A percentile compares a stretch with the other conserved stretches of the same genome.
Evolutionary conservation across 64 coral and sea anemone species (phyloP).

Genomic region (Pocillopora damicornis): DNA sequence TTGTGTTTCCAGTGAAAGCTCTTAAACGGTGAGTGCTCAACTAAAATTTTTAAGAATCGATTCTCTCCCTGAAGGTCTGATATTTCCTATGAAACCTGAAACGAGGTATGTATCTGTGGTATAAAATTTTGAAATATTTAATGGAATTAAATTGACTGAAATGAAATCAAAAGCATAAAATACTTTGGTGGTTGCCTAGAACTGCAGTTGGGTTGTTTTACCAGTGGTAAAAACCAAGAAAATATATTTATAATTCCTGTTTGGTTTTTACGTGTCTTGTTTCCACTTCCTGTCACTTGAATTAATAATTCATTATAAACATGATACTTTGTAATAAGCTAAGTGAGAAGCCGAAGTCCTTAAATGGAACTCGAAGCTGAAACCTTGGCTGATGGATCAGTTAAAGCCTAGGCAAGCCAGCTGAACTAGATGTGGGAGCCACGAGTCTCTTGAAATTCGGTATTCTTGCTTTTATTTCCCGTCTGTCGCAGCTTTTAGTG

Average conservation of each 20-base stretch:
- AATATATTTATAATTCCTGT: neutral
- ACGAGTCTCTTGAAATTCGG: neutral
- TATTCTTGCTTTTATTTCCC: constrained; percentile 4
- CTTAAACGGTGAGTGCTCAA: neutral
- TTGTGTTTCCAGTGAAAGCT: neutral
- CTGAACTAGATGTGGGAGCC: neutral
- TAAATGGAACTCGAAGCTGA: neutral
- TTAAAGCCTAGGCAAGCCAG: constrained; percentile 29
- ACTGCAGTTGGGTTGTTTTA: constrained; percentile 19
- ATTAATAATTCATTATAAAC: constrained; percentile 16
- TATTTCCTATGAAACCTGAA: neutral
- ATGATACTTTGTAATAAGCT: constrained; percentile 4
- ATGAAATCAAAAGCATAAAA: neutral
- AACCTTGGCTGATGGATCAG: neutral
- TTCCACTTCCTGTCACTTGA: neutral
- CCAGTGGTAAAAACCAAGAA: neutral
- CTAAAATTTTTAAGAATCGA: neutral
- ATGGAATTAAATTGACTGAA: neutral
- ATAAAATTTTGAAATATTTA: neutral
- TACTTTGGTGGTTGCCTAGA: neutral
- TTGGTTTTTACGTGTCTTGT: neutral
- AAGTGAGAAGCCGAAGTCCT: neutral
- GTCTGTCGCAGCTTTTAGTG: constrained; percentile 7
- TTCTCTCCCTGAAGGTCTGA: neutral
- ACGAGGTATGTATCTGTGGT: constrained; percentile 10